These are phyloP conservation scores for Thecophora atra DNA, from an alignment of 2,888 invertebrate species.

Conservation along the genomic window DNA sequence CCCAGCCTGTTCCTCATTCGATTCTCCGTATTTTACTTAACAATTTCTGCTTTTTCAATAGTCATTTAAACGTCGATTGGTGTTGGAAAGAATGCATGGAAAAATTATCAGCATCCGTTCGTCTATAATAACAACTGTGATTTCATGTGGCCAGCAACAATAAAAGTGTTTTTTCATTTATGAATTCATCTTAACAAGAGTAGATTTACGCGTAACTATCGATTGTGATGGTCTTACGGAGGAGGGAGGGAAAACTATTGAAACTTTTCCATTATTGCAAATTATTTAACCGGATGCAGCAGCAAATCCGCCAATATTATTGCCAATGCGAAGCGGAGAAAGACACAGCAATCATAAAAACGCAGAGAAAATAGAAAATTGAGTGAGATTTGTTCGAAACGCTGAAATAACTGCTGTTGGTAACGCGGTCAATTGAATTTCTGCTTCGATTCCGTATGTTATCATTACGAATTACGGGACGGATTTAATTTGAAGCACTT, in stretches of 20 bases:
- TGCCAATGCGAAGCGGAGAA: not conserved
- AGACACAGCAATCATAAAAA: not conserved
- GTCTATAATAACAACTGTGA: not conserved
- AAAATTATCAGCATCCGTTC: not conserved
- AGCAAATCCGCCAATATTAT: slow-evolving; percentile 16
- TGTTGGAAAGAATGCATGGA: not conserved
- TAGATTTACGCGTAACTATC: not conserved
- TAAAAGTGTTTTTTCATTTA: no score
- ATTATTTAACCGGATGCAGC: slow-evolving; percentile 31
- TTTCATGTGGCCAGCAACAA: not conserved
- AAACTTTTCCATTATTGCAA: slow-evolving; percentile 29
- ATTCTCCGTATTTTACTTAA: no score
- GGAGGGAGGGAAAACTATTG: not conserved
- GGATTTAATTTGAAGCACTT: not conserved
- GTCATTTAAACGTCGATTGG: no score
- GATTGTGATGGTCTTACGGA: not conserved
- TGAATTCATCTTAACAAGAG: not conserved
- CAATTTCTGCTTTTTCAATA: no score
- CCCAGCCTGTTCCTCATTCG: no score
- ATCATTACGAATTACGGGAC: slow-evolving; percentile 5
- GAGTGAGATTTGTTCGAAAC: slow-evolving; percentile 8
- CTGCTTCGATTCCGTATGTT: not conserved
- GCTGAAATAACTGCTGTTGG: slow-evolving; percentile 25
- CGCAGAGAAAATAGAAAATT: slow-evolving; percentile 12
- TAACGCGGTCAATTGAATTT: slow-evolving; percentile 33